Evolutionary conservation across 1,140 invertebrate species (phyloP).

Genomic region (Trichoplusia ni): DNA sequence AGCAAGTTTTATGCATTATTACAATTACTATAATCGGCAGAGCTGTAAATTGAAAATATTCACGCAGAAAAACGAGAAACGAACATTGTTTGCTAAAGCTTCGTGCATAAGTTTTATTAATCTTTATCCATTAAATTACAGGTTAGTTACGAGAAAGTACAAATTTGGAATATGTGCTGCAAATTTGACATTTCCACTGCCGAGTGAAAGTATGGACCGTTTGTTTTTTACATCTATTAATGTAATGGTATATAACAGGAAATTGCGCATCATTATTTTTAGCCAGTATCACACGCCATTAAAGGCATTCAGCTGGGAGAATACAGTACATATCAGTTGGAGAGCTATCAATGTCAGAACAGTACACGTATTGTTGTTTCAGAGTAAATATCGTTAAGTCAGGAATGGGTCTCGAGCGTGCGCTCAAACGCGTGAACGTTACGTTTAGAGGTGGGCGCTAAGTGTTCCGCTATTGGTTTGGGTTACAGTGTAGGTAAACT

Average conservation of each 20-base stretch:
- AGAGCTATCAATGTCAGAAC: slow-evolving; percentile 47
- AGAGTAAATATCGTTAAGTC: slow-evolving; percentile 65
- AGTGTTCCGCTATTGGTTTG: slow-evolving; percentile 58
- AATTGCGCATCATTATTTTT: slow-evolving; percentile 35
- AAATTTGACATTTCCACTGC: slow-evolving; percentile 56
- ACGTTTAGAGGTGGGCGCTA: slow-evolving; percentile 54
- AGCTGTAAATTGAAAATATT: slow-evolving; percentile 52
- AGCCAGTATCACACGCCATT: slow-evolving; percentile 27
- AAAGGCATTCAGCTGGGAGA: slow-evolving; percentile 32
- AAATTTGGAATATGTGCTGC: slow-evolving; percentile 54
- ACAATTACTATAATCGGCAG: slow-evolving; percentile 64
- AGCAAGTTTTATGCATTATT: slow-evolving; percentile 67
- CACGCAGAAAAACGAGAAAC: slow-evolving; percentile 58
- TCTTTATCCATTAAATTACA: slow-evolving; percentile 74
- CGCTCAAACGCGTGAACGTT: slow-evolving; percentile 51
- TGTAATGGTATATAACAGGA: slow-evolving; percentile 29
- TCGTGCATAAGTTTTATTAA: slow-evolving; percentile 45
- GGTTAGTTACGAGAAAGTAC: slow-evolving; percentile 75
- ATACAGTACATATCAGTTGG: slow-evolving; percentile 33
- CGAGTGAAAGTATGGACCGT: slow-evolving; percentile 62
- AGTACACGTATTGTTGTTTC: slow-evolving; percentile 54
- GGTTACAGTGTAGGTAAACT: slow-evolving; percentile 65
- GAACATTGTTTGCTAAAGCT: slow-evolving; percentile 66
- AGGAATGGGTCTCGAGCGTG: slow-evolving; percentile 50
- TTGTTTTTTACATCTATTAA: slow-evolving; percentile 36